phyloP scores from a whole-genome alignment of 2,797 vertebrate genomes.

The Potorous gilbertii region DNA sequence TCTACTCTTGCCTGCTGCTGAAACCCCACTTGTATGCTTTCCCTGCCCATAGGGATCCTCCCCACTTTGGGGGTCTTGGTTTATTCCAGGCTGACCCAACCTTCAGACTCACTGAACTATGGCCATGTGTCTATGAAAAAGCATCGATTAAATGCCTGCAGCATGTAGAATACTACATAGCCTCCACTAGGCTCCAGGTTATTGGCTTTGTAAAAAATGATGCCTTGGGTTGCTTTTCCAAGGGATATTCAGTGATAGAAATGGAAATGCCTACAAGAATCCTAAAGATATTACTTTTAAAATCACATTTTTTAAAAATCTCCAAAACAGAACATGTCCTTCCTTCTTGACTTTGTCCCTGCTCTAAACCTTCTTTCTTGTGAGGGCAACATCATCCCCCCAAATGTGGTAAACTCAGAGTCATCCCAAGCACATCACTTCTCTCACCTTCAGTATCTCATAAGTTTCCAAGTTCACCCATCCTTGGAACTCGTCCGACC shows the following conservation, averaged over 20 bases:
- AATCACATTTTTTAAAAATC: neutral
- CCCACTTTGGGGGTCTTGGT: neutral
- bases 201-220: slow-evolving; percentile 9
- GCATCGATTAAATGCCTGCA: neutral
- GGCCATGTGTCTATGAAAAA: neutral
- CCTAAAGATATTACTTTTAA: slow-evolving; percentile 33
- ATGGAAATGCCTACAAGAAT: slow-evolving; percentile 29
- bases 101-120: too few relatives aligned
- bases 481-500: too few relatives aligned
- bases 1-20: neutral
- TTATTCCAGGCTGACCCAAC: neutral
- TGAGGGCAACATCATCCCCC: neutral
- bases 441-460: neutral
- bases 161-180: neutral
- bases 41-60: too few relatives aligned
- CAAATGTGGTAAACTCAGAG: neutral
- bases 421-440: neutral
- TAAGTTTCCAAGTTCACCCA: neutral
- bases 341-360: neutral
- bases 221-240: slow-evolving; percentile 22
- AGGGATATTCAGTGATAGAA: slow-evolving; percentile 49
- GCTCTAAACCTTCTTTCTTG: neutral
- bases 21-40: neutral
- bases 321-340: neutral
- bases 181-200: neutral